Percentiles rank a stretch among this genome's conserved stretches.
phyloP scores from a whole-genome alignment of 2,113 vertebrate species.

The Pachypanchax playfairii region DNA sequence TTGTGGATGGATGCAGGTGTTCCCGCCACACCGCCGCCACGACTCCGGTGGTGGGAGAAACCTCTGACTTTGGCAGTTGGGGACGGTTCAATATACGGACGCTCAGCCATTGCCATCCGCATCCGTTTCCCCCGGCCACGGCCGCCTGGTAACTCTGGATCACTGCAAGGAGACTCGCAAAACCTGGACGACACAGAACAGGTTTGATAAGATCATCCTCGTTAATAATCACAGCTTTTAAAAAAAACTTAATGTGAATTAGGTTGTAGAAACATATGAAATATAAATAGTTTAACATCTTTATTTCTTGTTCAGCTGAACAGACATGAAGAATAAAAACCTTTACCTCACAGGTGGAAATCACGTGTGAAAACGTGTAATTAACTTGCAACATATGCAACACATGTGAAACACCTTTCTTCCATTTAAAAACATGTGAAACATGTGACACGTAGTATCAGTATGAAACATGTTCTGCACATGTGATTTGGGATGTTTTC shows the following conservation, averaged over 20 bases:
- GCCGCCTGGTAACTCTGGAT: constrained; percentile 91
- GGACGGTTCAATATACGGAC: constrained; percentile 81
- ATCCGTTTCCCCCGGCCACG: constrained; percentile 94
- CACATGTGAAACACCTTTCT: constrained; percentile 40
- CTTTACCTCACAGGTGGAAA: too few relatives aligned
- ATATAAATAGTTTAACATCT: too few relatives aligned
- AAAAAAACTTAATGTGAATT: too few relatives aligned
- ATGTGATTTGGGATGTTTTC: too few relatives aligned
- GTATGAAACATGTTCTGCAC: too few relatives aligned
- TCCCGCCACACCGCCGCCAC: constrained; percentile 85
- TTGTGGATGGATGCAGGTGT: constrained; percentile 72
- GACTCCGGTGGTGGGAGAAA: constrained; percentile 87
- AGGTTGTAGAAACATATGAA: too few relatives aligned
- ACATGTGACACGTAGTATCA: too few relatives aligned
- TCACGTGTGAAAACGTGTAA: too few relatives aligned
- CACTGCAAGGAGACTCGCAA: constrained; percentile 95
- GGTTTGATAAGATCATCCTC: not conserved
- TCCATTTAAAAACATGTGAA: too few relatives aligned
- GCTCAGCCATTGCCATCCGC: constrained; percentile 82
- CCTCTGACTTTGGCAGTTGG: constrained; percentile 88
- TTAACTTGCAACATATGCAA: too few relatives aligned
- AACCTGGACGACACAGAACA: constrained; percentile 80
- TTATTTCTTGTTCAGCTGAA: too few relatives aligned
- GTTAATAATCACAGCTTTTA: not conserved
- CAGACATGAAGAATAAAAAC: too few relatives aligned